Evolutionary conservation across 2,113 vertebrate genomes (phyloP).

Genomic region (Colossoma macropomum): DNA sequence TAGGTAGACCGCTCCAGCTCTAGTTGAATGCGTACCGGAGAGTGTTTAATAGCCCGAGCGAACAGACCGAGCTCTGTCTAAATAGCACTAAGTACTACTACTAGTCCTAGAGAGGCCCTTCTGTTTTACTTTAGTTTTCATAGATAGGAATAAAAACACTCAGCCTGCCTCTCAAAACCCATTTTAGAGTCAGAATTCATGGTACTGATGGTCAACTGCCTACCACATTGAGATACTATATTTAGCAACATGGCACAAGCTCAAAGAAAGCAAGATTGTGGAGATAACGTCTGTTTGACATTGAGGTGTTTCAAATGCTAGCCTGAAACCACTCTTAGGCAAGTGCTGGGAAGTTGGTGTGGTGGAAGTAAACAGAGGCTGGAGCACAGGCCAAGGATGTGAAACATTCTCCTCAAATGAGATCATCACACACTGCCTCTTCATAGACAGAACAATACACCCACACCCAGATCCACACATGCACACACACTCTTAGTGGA

Average conservation of each 20-base stretch:
- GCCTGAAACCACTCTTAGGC: background rate
- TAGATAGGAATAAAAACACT: background rate
- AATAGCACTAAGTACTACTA: slow-evolving; percentile 4
- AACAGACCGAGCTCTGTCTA: slow-evolving; percentile 28
- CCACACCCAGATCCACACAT: background rate
- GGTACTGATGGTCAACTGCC: background rate
- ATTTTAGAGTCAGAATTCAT: background rate
- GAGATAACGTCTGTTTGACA: background rate
- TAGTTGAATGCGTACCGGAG: background rate
- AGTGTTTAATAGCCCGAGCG: slow-evolving; percentile 30
- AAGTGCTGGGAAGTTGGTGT: background rate
- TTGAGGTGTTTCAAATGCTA: background rate
- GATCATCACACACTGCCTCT: background rate
- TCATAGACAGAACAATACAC: background rate
- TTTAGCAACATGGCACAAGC: background rate
- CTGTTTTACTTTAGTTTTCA: slow-evolving; percentile 3
- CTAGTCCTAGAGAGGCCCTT: slow-evolving; percentile 11
- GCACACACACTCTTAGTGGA: background rate
- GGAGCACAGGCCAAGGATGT: background rate
- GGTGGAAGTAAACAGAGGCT: background rate
- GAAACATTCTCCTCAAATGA: slow-evolving; percentile 11
- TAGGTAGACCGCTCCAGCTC: slow-evolving; percentile 4
- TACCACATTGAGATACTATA: background rate
- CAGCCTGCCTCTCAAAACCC: slow-evolving; percentile 1
- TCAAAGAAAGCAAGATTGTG: background rate